phyloP scores from a whole-genome alignment of 2,888 invertebrate genomes.

The Melinopterus prodromus region DNA sequence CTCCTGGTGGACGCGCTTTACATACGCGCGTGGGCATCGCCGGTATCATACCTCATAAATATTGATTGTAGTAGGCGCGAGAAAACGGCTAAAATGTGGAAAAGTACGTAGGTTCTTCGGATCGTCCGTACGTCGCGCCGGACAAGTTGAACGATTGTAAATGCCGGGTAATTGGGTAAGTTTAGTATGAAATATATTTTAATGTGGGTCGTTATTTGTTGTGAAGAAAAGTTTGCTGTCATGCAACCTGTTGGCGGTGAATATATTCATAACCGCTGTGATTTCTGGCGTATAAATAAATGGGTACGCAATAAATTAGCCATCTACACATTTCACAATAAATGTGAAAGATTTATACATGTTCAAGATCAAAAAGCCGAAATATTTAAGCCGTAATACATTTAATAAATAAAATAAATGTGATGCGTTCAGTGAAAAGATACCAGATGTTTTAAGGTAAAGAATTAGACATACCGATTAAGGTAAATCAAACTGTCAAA shows the following conservation, averaged over 20 bases:
- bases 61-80: not conserved
- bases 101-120: not conserved
- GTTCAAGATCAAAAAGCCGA: no score
- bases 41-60: not conserved
- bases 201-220: not conserved
- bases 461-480: no score
- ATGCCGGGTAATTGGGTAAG: not conserved
- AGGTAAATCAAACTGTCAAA: no score
- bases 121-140: not conserved
- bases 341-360: no score
- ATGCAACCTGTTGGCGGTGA: not conserved
- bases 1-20: not conserved
- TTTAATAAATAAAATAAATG: no score
- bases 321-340: no score
- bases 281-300: no score
- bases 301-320: no score
- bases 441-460: no score
- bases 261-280: not conserved
- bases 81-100: not conserved
- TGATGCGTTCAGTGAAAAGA: no score
- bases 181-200: not conserved
- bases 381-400: no score
- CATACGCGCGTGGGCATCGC: not conserved
- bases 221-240: not conserved
- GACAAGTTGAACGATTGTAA: not conserved